A percentile compares a stretch with the other conserved stretches of the same genome.
Evolutionary conservation across 2,113 vertebrate species (phyloP).

Genomic region (Zosterops lateralis): DNA sequence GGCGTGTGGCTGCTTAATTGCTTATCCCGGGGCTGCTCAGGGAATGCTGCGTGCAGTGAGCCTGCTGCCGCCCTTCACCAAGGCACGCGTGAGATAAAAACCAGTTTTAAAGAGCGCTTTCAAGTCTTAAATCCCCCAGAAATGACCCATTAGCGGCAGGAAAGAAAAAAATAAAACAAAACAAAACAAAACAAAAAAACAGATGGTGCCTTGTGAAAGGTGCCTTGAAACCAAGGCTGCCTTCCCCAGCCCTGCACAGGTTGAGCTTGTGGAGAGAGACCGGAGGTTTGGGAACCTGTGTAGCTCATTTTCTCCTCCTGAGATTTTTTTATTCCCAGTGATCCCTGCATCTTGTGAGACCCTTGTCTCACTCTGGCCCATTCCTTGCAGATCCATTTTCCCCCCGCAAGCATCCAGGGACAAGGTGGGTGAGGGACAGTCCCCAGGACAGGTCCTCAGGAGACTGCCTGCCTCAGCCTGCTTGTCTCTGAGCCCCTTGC

Average conservation of each 20-base stretch:
- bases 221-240: not conserved
- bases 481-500: not conserved
- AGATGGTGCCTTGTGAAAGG: not conserved
- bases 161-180: too few species aligned
- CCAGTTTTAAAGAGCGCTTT: not conserved
- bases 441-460: not conserved
- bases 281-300: fast-evolving
- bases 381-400: not conserved
- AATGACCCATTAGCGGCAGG: not conserved
- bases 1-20: not conserved
- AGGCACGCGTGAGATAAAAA: not conserved
- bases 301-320: not conserved
- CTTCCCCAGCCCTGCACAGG: not conserved
- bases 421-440: not conserved
- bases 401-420: not conserved
- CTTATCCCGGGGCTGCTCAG: not conserved
- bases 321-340: not conserved
- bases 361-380: not conserved
- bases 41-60: not conserved
- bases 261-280: not conserved
- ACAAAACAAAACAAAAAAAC: not conserved
- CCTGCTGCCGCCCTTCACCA: not conserved
- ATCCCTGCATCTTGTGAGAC: not conserved
- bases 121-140: not conserved
- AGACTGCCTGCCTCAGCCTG: not conserved